These are phyloP conservation scores for Heterodera filipjevi DNA, from an alignment of 2,888 invertebrate genomes.

Conservation along the genomic window DNA sequence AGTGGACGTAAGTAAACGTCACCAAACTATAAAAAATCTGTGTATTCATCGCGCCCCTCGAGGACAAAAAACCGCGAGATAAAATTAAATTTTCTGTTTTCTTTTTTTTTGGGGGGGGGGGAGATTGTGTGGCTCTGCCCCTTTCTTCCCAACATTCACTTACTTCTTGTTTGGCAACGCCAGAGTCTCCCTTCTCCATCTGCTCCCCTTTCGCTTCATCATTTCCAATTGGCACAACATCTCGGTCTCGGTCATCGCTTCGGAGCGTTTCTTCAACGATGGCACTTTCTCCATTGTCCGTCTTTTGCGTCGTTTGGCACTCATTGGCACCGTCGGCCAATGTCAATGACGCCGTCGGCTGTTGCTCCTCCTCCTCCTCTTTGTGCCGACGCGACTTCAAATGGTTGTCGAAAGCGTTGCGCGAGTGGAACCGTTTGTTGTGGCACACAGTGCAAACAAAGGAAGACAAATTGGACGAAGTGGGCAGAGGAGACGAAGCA, in stretches of 20 bases:
- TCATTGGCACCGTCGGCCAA: slow-evolving; percentile 3
- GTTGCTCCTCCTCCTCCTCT: slow-evolving; percentile 66
- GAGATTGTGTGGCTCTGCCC: too few species aligned
- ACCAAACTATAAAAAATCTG: too few species aligned
- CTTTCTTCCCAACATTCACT: not conserved
- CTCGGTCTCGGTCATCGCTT: not conserved
- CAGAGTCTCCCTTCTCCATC: too few species aligned
- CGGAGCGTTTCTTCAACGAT: not conserved
- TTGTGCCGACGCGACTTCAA: slow-evolving; percentile 85
- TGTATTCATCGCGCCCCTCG: too few species aligned
- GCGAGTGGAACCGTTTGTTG: slow-evolving; percentile 73
- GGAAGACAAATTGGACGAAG: not conserved
- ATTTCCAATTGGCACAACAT: slow-evolving; percentile 7
- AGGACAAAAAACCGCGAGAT: too few species aligned
- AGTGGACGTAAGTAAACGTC: too few species aligned
- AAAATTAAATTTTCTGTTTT: too few species aligned
- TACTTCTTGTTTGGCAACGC: not conserved
- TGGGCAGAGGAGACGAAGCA: not conserved
- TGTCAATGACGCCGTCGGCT: slow-evolving; percentile 67
- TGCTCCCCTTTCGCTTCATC: not conserved
- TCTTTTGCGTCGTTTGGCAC: not conserved
- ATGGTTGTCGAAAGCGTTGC: slow-evolving; percentile 86
- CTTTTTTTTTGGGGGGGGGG: too few species aligned
- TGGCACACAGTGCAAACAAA: slow-evolving; percentile 52
- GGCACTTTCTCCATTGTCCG: not conserved